Percentiles rank a stretch among this genome's conserved stretches.
Conservation (phyloP, 2,888 invertebrate species). For the Minunthozetes semirufus region DNA sequence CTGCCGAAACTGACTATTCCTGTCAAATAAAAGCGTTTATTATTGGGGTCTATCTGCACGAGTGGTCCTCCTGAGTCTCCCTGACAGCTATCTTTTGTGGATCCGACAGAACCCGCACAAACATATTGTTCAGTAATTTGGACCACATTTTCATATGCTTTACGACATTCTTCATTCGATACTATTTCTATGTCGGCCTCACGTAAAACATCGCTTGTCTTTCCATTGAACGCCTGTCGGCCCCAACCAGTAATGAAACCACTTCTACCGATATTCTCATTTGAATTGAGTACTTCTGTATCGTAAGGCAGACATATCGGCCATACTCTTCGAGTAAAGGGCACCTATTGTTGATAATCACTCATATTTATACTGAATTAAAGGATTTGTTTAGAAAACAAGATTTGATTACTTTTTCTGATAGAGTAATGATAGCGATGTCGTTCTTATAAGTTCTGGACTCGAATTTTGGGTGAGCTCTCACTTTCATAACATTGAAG, state of each 20-base stretch:
- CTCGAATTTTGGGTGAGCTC: constrained; percentile 64
- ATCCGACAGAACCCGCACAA: constrained; percentile 40
- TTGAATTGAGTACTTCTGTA: constrained; percentile 30
- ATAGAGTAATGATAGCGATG: constrained; percentile 61
- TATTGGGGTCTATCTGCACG: constrained; percentile 36
- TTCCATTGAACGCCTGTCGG: constrained; percentile 37
- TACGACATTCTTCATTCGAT: constrained; percentile 37
- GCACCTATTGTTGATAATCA: constrained; percentile 17
- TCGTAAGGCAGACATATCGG: constrained; percentile 42
- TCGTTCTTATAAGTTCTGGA: constrained; percentile 62
- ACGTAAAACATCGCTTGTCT: constrained; percentile 38
- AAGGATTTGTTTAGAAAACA: too few species aligned
- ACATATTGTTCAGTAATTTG: constrained; percentile 38
- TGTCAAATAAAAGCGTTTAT: constrained; percentile 37
- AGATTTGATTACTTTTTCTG: constrained; percentile 9
- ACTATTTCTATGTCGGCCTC: constrained; percentile 39
- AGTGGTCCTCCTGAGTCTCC: constrained; percentile 43
- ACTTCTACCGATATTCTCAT: constrained; percentile 35
- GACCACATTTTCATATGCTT: constrained; percentile 38
- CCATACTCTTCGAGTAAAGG: constrained; percentile 35
- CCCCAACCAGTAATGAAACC: constrained; percentile 71
- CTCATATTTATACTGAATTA: too few species aligned
- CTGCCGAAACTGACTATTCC: constrained; percentile 42
- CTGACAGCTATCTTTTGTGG: constrained; percentile 42
- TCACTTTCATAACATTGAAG: constrained; percentile 49